Base-by-base conservation (phyloP, 2,888 invertebrate species). In the Drosophila glabriapex region DNA sequence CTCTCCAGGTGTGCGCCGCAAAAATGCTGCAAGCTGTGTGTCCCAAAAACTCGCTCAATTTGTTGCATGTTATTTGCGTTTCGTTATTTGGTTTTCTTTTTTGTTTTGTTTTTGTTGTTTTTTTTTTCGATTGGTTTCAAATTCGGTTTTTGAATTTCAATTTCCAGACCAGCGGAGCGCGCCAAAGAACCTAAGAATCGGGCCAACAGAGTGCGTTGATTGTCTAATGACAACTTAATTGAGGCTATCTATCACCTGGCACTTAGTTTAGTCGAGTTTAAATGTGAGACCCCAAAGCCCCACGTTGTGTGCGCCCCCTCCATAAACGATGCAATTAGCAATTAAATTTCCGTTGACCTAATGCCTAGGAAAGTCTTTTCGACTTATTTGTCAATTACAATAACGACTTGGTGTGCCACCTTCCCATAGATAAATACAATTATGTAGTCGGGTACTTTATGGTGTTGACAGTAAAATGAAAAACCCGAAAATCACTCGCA, bases 341-440 rank as follows among this genome's bases (percentile, higher is more conserved):
- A 87, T 86, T 87, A 85, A 81, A 80, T 85, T 79, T 80, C 75
- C 77, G 83, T 86, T 81, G 73, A 74, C 77, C 73, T 86, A 89
- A 83, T 82, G 77, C 78, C 62, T 62, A 76, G 66, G 79, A 87
- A 83, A 85, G 85, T 73, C 82, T 69, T 73, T 71, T 76, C 68
- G 86, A 89, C 91, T 91, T 91, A 91, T 91, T 91, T 91, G 79
- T 85, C 91, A 91, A 91, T 91, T 91, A 91, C 79, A 68, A 52
- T 80, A 76, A n/a, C 61, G 54, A 54, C 61, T 58, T 61, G 53
- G 31, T 43, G 46, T 43, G 43, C 50, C 54, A 58, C 53, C 69
- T 54, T 67, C 81, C 76, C 69, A 80, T 78, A 82, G 89, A 90
- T 91, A 87, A 91, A 83, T 77, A 70, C 76, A 72, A 68, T 68